Evolutionary conservation across 2,797 vertebrate genomes (phyloP), one percentile per base, ranked within the genome.

Genomic region (Gymnopithys bicolor): DNA sequence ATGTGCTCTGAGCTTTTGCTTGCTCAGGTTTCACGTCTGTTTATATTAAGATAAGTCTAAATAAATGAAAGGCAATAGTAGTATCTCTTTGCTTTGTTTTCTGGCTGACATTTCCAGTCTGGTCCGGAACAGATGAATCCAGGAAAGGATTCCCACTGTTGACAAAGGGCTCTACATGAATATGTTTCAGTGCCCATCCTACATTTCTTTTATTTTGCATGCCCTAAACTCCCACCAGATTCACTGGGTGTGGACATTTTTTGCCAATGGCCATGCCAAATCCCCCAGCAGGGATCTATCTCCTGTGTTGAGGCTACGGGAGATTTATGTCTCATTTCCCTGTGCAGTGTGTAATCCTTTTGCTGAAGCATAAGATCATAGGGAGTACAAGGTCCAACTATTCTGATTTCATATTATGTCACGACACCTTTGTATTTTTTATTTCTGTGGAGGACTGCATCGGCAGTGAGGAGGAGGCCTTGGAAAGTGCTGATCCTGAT

Each of bases 41-140:
- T 94, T 94, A 75, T n/a, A 41, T 27, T 88, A 60, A 41, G 76
- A 9, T 76, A 89, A 74, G n/a, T 51, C 70, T 76, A 87, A 94
- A 93, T 76, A 83, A 92, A 81, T n/a, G 55, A 84, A 84, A 62
- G 53, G 19, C 48, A 75, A 59, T 52, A 73, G 48, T 66, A 79
- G 24, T 33, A 71, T 85, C 69, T 55, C 73, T 59, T 53, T 64
- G 58, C n/a, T 82, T 89, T 89, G 32, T 78, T 93, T 89, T 78
- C 79, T 95, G 79, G 32, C 76, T 95, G 79, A 32, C 24, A 89
- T 94, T 95, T 93, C 76, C 63, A 90, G 45, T 84, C 58, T 87
- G 48, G 10, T 76, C 74, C 59, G 67, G 69, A 90, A 79, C 39
- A 90, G 70, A 39, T 84, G 77, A 93, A 76, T 21, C 16, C 33